Base-by-base conservation (phyloP, 1,140 invertebrate genomes). In the Vollenhovia emeryi region DNA sequence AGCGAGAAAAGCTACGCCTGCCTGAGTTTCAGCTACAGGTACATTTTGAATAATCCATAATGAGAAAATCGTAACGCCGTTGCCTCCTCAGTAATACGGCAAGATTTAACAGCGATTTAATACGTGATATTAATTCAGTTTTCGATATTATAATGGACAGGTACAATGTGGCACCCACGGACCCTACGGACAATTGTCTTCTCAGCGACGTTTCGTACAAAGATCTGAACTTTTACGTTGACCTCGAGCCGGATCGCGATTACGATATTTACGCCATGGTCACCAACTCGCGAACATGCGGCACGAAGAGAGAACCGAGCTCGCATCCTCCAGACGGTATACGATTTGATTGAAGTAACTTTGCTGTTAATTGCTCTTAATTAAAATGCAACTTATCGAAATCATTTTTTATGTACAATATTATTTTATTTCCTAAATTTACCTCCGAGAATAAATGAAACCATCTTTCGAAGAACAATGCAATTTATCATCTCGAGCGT, bases 201-300 rank as follows among this genome's bases (percentile, higher is more conserved):
- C 93, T 98, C 2, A 97, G 97, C 86, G 96, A 97, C 84, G 92
- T 96, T 15, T 95, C 96, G 1, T 96, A 97, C 84, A 95, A 96
- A 62, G 95, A 96, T 55, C 91, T 98, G 21, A 96, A 97, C 88
- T 96, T 97, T 91, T 97, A 97, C 85, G 96, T 96, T 6, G 97
- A 98, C 86, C 93, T 97, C 30, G 95, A 97, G 86, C 97, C 96
- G 2, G 96, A 97, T 91, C 96, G 96, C n/a, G 96, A 97, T 88
- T 97, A 97, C 69, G 97, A 98, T 89, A 96, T 97, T 27, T 98
- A 98, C 89, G 96, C 96, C 1, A 96, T 97, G 95, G 96, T 96
- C 43, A 95, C 95, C 59, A 92, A 94, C 40, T 30, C 84, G 36
- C 89, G 90, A 43, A 90, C 84, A 30, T 94, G 94, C 68, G 71